These are phyloP conservation scores for Cottoperca gobio DNA, from an alignment of 2,797 vertebrate genomes.

Conservation along the genomic window DNA sequence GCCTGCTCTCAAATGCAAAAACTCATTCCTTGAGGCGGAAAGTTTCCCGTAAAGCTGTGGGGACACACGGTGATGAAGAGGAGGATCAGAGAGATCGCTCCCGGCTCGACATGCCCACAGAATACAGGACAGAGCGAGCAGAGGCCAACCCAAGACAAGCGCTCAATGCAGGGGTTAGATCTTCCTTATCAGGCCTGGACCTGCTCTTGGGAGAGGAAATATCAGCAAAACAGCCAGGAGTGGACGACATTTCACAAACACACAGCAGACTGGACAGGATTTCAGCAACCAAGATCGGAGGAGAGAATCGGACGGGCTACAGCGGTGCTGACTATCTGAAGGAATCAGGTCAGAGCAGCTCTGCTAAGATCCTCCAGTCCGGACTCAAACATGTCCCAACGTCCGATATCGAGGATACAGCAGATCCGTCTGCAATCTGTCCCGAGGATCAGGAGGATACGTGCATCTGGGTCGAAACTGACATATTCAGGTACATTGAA, in stretches of 20 bases:
- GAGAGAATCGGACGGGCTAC: not conserved
- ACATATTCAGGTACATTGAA: conserved; percentile 46
- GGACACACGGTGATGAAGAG: not conserved
- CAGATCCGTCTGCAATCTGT: not conserved
- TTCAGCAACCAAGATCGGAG: not conserved
- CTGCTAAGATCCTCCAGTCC: not conserved
- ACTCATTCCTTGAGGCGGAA: conserved; percentile 8
- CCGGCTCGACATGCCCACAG: not conserved
- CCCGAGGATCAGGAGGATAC: not conserved
- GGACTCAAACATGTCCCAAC: not conserved
- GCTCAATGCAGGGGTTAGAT: not conserved
- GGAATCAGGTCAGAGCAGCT: conserved; percentile 14
- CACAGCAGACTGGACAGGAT: not conserved
- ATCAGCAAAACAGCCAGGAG: conserved; percentile 13
- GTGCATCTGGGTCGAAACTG: conserved; percentile 49
- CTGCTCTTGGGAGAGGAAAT: not conserved
- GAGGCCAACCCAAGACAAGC: conserved; percentile 3
- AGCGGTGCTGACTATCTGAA: not conserved
- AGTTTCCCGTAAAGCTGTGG: not conserved
- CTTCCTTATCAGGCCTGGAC: conserved; percentile 22
- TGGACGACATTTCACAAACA: not conserved
- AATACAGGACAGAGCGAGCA: not conserved
- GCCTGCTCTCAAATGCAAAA: conserved; percentile 28
- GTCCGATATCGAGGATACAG: not conserved
- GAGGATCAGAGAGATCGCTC: not conserved